Evolutionary conservation across 2,797 vertebrate genomes (phyloP).

Genomic region (Anguilla pacifica): DNA sequence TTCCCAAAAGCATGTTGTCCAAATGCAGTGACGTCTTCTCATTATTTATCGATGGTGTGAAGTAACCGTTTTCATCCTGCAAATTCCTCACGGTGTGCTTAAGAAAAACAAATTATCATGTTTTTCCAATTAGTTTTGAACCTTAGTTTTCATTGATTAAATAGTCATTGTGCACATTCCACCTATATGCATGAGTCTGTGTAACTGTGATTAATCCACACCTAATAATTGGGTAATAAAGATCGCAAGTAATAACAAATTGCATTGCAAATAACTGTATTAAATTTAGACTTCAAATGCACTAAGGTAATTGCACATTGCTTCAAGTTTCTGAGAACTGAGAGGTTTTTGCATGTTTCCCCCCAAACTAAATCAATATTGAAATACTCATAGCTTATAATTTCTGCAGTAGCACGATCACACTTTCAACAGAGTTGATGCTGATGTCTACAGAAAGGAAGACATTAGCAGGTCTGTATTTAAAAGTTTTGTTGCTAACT

Average conservation of each 20-base stretch:
- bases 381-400: not conserved
- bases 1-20: not conserved
- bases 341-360: not conserved
- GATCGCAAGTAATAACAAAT: too few relatives aligned
- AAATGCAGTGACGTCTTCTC: not conserved
- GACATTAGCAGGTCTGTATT: not conserved
- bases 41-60: not conserved
- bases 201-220: not conserved
- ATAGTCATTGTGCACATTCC: not conserved
- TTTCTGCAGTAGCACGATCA: not conserved
- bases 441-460: not conserved
- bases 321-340: too few relatives aligned
- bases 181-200: not conserved
- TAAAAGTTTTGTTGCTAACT: not conserved
- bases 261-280: too few relatives aligned
- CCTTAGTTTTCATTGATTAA: not conserved
- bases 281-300: too few relatives aligned
- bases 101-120: not conserved
- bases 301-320: too few relatives aligned
- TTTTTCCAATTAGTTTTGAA: not conserved
- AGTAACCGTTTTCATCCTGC: not conserved
- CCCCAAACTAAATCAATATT: not conserved
- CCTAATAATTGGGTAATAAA: too few relatives aligned
- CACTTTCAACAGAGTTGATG: not conserved
- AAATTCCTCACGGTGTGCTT: not conserved